Conservation (phyloP, 2,797 vertebrate species). For the Enteromius viviparus region DNA sequence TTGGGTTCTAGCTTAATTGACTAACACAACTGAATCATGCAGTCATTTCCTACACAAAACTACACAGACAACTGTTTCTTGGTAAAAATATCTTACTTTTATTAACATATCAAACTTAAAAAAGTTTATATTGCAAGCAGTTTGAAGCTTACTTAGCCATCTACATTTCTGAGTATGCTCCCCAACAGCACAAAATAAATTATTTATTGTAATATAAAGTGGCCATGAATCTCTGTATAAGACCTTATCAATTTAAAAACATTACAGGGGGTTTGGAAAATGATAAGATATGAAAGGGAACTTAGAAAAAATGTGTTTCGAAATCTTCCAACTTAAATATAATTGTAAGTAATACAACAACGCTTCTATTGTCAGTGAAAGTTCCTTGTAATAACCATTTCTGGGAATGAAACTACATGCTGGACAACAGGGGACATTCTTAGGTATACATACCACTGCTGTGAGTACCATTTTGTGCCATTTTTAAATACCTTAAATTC, state of each 20-base stretch:
- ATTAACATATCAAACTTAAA: neutral
- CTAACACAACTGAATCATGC: neutral
- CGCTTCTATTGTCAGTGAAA: neutral
- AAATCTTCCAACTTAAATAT: slow-evolving; percentile 28
- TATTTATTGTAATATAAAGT: neutral
- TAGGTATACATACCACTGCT: neutral
- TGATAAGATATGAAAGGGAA: neutral
- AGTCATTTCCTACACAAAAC: neutral
- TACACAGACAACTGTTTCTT: neutral
- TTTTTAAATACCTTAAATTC: slow-evolving; percentile 5
- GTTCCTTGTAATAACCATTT: neutral
- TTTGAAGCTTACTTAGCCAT: neutral
- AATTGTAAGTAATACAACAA: slow-evolving; percentile 13
- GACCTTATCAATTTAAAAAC: neutral
- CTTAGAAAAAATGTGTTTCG: slow-evolving; percentile 11
- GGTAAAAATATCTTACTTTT: neutral
- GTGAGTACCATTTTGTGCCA: neutral
- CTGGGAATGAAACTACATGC: slow-evolving; percentile 27
- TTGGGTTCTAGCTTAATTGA: neutral
- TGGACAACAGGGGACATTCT: slow-evolving; percentile 19
- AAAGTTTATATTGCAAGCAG: neutral
- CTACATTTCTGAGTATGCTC: neutral
- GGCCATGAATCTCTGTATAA: neutral
- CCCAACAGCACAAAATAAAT: neutral
- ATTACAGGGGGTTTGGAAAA: neutral